Evolutionary conservation across 2,888 invertebrate species (phyloP), one percentile per base, ranked within the genome.

Genomic region (Keiferia lycopersicella): DNA sequence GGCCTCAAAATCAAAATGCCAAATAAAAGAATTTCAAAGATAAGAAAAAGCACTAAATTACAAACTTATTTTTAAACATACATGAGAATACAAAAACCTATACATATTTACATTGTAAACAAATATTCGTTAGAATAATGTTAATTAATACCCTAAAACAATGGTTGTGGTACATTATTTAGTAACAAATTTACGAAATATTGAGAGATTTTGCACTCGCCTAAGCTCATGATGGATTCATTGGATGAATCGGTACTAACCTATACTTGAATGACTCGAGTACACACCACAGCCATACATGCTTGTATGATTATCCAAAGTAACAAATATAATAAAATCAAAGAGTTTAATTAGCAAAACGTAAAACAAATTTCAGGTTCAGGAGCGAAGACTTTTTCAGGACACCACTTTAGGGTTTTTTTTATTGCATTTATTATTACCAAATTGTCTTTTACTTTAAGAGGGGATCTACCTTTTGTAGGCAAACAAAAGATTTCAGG

Each of bases 101-200:
- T 59, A 59, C 58, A 59, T 59, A 59, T 59, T 59, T 59, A 59
- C 39, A 56, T 30, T 26, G 1, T 41, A 41, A 41, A 41, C 41
- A 41, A 41, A 14, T 14, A 14, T 1, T n/a, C 6, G 14, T 41
- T 14, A 41, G 6, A 41, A 41, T 41, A 34, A 34, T 14, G 10
- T n/a, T n/a, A n/a, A n/a, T n/a, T n/a, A n/a, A n/a, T n/a, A n/a
- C 14, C 41, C 41, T 41, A 41, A 34, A 41, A 41, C 41, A 41
- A 41, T 14, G 4, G 14, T 41, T 41, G 41, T 41, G 41, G n/a
- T 41, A 34, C 34, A 1, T 41, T n/a, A n/a, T n/a, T 41, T 41
- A 41, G 41, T 41, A 41, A 41, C 12, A 41, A 41, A 41, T 14
- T 14, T 3, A 41, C 41, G n/a, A 14, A 14, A 41, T n/a, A 41